Percentiles rank a stretch among this genome's conserved stretches.
Conservation (phyloP, 2,797 vertebrate species). For the Staurois parvus region DNA sequence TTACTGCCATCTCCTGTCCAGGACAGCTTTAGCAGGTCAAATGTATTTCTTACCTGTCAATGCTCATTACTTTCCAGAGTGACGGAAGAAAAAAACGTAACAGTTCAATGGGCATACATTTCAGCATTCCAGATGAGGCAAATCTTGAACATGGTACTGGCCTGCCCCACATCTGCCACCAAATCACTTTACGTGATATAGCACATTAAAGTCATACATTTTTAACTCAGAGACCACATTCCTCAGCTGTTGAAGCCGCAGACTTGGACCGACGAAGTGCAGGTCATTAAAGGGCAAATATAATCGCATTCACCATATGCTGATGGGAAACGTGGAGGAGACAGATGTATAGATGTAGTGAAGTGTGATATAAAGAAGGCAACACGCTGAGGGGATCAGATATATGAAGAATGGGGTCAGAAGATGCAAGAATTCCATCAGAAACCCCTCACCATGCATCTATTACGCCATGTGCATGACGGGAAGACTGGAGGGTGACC, state of each 20-base stretch:
- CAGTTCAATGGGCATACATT: no score
- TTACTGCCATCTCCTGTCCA: background rate
- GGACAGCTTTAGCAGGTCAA: background rate
- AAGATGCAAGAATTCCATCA: background rate
- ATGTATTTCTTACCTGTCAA: background rate
- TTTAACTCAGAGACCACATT: background rate
- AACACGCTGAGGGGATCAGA: background rate
- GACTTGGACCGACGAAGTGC: background rate
- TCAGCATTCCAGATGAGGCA: background rate
- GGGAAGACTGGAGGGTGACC: background rate
- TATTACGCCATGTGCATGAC: background rate
- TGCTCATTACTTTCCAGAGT: background rate
- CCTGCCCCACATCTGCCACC: conserved; percentile 6
- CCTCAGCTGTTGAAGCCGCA: background rate
- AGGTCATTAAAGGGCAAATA: background rate
- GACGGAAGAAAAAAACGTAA: background rate
- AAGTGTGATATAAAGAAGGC: background rate
- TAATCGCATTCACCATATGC: conserved; percentile 12
- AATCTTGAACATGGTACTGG: background rate
- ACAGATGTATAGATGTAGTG: background rate
- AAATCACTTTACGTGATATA: background rate
- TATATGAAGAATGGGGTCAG: conserved; percentile 8
- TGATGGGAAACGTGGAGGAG: background rate
- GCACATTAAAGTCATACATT: background rate
- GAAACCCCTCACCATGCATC: background rate